Conservation (phyloP, 2,797 vertebrate genomes). For the Melanotaenia parkinsoni region DNA sequence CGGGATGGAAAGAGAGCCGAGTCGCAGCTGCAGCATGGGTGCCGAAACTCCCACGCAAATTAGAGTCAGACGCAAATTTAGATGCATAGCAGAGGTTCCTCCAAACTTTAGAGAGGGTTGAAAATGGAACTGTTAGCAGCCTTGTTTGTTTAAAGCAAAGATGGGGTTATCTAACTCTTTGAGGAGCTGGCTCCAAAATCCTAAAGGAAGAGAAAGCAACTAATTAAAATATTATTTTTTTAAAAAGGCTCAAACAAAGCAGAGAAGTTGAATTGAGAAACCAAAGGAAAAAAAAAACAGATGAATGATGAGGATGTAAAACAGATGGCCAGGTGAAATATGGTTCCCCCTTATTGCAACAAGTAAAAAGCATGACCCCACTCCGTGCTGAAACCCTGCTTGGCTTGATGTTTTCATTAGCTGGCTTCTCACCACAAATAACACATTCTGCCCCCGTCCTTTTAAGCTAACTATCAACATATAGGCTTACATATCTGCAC, state of each 20-base stretch:
- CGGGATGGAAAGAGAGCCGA: conserved; percentile 31
- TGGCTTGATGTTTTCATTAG: too few relatives aligned
- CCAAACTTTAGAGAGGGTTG: conserved; percentile 24
- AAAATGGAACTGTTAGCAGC: conserved; percentile 33
- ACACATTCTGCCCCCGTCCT: too few relatives aligned
- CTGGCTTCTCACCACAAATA: too few relatives aligned
- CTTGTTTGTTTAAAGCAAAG: conserved; percentile 57
- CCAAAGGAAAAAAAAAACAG: conserved; percentile 11
- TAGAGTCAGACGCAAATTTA: conserved; percentile 40
- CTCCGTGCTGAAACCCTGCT: too few relatives aligned
- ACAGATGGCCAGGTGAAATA: conserved; percentile 64
- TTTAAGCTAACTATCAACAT: too few relatives aligned
- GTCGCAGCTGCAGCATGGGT: conserved; percentile 43
- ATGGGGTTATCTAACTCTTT: conserved; percentile 16
- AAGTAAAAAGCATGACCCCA: too few relatives aligned
- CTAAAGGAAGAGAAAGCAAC: conserved; percentile 18
- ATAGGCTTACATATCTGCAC: too few relatives aligned
- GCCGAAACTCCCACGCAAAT: conserved; percentile 40
- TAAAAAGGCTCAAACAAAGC: conserved; percentile 36
- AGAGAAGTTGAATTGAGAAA: not conserved
- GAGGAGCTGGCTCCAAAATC: conserved; percentile 27
- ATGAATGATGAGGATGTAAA: conserved; percentile 50
- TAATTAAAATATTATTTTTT: conserved; percentile 24
- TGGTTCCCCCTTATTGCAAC: too few relatives aligned
- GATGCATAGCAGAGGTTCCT: conserved; percentile 38